Evolutionary conservation across 2,888 invertebrate genomes (phyloP).

Genomic region (Aphidius colemani): DNA sequence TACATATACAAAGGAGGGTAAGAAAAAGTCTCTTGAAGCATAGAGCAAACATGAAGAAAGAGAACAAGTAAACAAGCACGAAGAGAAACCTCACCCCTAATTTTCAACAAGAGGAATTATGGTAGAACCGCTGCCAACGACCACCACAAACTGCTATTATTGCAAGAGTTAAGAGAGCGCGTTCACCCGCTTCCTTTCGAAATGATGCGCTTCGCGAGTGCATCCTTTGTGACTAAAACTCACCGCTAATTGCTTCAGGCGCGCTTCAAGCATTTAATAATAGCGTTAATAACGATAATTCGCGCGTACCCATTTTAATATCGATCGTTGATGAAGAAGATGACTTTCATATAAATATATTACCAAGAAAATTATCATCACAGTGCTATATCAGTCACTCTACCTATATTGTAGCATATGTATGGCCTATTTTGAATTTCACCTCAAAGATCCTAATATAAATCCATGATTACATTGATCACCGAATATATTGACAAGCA

Average conservation of each 20-base stretch:
- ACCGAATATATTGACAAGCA: no score
- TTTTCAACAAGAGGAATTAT: neutral
- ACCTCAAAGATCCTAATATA: neutral
- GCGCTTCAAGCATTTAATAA: constrained; percentile 41
- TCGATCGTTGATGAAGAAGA: constrained; percentile 7
- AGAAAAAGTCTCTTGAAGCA: neutral
- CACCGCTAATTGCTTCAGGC: constrained; percentile 39
- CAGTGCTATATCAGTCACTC: no score
- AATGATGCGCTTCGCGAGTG: constrained; percentile 36
- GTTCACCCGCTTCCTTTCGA: constrained; percentile 37
- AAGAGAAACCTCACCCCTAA: no score
- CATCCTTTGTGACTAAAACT: constrained; percentile 34
- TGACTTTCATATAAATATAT: no score
- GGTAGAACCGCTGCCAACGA: constrained; percentile 24
- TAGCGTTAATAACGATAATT: constrained; percentile 39
- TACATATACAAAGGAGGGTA: neutral
- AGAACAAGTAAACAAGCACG: neutral
- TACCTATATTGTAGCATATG: no score
- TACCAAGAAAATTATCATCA: no score
- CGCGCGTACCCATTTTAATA: constrained; percentile 25
- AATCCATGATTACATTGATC: no score
- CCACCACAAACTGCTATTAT: constrained; percentile 38
- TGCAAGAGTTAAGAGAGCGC: constrained; percentile 36
- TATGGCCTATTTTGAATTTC: neutral
- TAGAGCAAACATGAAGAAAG: constrained; percentile 8